A percentile compares a stretch with the other conserved stretches of the same genome.
Evolutionary conservation across 2,888 invertebrate species (phyloP).

Genomic region (Troides oblongomaculatus): DNA sequence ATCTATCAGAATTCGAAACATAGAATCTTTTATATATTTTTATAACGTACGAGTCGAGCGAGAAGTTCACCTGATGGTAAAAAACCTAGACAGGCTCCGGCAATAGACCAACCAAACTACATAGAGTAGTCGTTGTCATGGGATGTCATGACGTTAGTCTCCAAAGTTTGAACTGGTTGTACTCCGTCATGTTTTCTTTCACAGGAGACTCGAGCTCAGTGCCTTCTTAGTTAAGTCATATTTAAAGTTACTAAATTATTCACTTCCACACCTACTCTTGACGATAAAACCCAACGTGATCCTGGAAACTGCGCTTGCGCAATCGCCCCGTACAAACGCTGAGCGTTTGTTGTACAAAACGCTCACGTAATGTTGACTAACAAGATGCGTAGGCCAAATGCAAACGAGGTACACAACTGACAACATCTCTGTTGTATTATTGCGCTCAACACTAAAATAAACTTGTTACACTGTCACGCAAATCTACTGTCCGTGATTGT

Average conservation of each 20-base stretch:
- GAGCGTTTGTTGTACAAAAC: slow-evolving; percentile 33
- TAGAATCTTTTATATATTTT: no score
- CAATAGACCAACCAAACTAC: no score
- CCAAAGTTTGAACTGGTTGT: no score
- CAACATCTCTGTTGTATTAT: slow-evolving; percentile 10
- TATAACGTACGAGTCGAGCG: no score
- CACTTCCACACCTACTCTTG: slow-evolving; percentile 7
- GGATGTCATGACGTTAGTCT: no score
- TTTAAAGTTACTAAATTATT: slow-evolving; percentile 5
- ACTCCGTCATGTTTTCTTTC: no score
- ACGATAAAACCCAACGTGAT: slow-evolving; percentile 22
- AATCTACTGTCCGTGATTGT: slow-evolving; percentile 1
- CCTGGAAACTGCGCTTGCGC: slow-evolving; percentile 28
- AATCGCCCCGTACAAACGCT: slow-evolving; percentile 29
- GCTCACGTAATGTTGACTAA: slow-evolving; percentile 34
- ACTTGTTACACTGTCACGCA: slow-evolving; percentile 9
- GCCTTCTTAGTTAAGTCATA: neutral
- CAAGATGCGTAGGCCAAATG: slow-evolving; percentile 24
- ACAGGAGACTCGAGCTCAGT: no score
- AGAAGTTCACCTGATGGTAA: no score
- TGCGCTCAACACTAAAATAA: slow-evolving; percentile 13
- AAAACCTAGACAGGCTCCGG: no score
- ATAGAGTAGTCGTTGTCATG: no score
- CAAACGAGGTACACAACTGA: slow-evolving; percentile 19
- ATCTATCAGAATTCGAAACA: no score